Percentiles rank a stretch among this genome's conserved stretches.
phyloP scores from a whole-genome alignment of 1,140 invertebrate genomes.

The Ptiloglossa arizonensis region DNA sequence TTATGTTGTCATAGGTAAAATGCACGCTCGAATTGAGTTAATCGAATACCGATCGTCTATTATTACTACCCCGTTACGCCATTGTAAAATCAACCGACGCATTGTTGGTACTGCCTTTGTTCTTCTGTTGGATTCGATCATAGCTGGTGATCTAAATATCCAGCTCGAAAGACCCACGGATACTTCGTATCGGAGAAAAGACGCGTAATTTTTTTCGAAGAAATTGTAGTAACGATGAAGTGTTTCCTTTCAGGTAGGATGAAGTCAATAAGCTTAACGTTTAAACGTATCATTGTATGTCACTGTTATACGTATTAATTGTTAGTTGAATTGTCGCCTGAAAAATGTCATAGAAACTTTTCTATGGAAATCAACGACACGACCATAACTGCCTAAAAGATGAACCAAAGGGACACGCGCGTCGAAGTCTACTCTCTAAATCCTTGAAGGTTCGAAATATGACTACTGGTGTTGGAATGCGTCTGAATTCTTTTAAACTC shows the following conservation, averaged over 20 bases:
- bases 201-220: neutral
- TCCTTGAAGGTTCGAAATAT: neutral
- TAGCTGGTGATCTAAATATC: conserved; percentile 27
- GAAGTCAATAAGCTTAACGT: conserved; percentile 12
- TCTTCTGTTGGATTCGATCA: neutral
- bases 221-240: neutral
- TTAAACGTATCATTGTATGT: too few relatives aligned
- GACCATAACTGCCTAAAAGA: neutral
- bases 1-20: neutral
- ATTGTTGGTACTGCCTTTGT: neutral
- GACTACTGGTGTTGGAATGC: conserved; percentile 21
- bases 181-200: neutral
- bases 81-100: neutral
- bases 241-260: conserved; percentile 1
- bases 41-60: conserved; percentile 24
- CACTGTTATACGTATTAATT: too few relatives aligned
- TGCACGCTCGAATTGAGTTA: neutral
- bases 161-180: neutral
- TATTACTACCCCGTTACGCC: conserved; percentile 19
- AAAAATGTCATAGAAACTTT: too few relatives aligned
- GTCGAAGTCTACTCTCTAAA: neutral
- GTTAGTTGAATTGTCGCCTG: too few relatives aligned
- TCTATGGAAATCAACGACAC: too few relatives aligned
- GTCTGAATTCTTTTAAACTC: conserved; percentile 10
- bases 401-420: neutral